A percentile compares a stretch with the other conserved stretches of the same genome.
These are phyloP conservation scores for Leucoraja ocellata DNA, from an alignment of 2,797 vertebrate genomes.

Conservation along the genomic window DNA sequence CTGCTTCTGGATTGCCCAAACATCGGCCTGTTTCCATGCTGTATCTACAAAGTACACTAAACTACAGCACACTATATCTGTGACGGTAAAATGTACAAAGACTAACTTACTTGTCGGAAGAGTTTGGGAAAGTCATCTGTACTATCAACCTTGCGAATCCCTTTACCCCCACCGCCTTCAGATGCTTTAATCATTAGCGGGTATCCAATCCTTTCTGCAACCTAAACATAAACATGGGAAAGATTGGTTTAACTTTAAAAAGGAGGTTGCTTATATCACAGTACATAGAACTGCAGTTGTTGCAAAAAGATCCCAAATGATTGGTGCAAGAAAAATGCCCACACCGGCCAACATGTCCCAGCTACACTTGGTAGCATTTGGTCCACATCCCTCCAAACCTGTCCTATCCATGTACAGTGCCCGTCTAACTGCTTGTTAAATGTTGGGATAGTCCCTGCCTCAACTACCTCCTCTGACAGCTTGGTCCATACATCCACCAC, in stretches of 20 bases:
- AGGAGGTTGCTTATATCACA: not conserved
- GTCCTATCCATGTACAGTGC: no score
- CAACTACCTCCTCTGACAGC: no score
- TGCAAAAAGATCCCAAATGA: not conserved
- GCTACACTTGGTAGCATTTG: no score
- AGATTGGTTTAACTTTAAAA: not conserved
- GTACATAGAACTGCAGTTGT: not conserved
- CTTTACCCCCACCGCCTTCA: conserved; percentile 88
- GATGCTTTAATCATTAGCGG: conserved; percentile 92
- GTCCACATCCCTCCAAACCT: no score
- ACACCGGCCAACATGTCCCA: no score
- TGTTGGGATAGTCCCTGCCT: no score
- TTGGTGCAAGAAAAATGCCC: no score
- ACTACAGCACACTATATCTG: not conserved
- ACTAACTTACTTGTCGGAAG: conserved; percentile 77
- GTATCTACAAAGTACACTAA: not conserved
- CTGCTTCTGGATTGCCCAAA: no score
- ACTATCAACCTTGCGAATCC: conserved; percentile 82
- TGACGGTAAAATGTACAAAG: not conserved
- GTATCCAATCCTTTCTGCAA: conserved; percentile 77
- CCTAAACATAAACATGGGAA: conserved; percentile 53
- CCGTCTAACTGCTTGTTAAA: no score
- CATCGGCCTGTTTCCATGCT: no score
- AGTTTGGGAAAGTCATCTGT: conserved; percentile 73
- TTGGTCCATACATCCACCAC: no score